Evolutionary conservation across 2,113 vertebrate species (phyloP), one percentile per base, ranked within the genome.

Genomic region (Bombycilla garrulus): DNA sequence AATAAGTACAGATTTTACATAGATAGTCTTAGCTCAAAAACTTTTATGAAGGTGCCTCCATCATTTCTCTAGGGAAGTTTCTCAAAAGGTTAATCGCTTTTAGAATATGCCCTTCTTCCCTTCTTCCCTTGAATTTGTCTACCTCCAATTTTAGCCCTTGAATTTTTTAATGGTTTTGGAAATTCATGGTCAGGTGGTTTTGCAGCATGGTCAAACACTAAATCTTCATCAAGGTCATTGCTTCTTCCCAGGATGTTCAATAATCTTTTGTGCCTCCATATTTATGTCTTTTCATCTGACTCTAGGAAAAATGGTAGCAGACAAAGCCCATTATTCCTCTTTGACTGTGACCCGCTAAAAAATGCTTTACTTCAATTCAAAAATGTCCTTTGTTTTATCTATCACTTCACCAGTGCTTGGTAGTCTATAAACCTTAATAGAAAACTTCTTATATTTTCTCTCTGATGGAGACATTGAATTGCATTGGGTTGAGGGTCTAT

Each of bases 51-150:
- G 24, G 66, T 89, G 35, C 12, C 74, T 87, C 54, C 35, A 90
- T 20, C 54, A 54, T 62, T 95, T 92, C 93, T 87, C 90, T 42
- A 57, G 78, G 70, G 84, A 95, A 80, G 33, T 64, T 81, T 81
- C 86, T 85, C n/a, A 73, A 95, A 95, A 96, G 73, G 84, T 95
- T 97, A 91, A 87, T 87, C 53, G 80, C 54, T 72, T 3, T 58
- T 91, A 95, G 91, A 95, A 85, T 81, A 88, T 6, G 8, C 80
- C 44, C 66, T 60, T 87, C 65, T 82, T 90, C 25, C 16, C 5
- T 65, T 92, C n/a, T n/a, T n/a, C n/a, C n/a, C n/a, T 76, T 85
- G 70, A 81, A 82, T 87, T 89, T 79, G 33, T 88, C 89, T 90
- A 44, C 45, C 18, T 81, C 77, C 13, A 82, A 33, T 89, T 86